A percentile compares a stretch with the other conserved stretches of the same genome.
phyloP scores from a whole-genome alignment of 64 coral and sea anemone genomes.

The Pocillopora verrucosa region DNA sequence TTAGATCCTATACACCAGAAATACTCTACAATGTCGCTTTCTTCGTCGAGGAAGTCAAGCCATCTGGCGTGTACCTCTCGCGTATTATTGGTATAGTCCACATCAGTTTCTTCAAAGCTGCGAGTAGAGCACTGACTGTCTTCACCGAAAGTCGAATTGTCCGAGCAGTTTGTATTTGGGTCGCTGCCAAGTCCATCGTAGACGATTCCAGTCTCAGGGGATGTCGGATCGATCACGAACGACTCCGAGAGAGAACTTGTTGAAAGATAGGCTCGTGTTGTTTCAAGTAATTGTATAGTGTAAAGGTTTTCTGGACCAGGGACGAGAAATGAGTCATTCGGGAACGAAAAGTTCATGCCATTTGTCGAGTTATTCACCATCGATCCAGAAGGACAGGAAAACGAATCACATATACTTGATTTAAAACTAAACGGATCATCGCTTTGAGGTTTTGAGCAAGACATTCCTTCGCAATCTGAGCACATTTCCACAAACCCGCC shows the following conservation, averaged over 20 bases:
- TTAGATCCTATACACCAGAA: slow-evolving; percentile 91
- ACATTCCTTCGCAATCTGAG: slow-evolving; percentile 22
- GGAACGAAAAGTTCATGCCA: not conserved
- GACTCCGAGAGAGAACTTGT: slow-evolving; percentile 40
- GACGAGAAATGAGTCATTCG: slow-evolving; percentile 55
- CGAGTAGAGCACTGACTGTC: slow-evolving; percentile 92
- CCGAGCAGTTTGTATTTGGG: slow-evolving; percentile 70
- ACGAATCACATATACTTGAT: slow-evolving; percentile 42
- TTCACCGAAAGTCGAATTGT: slow-evolving; percentile 80
- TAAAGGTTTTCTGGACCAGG: slow-evolving; percentile 74
- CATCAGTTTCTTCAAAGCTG: slow-evolving; percentile 89
- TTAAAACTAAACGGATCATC: slow-evolving; percentile 37
- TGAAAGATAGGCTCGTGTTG: slow-evolving; percentile 64
- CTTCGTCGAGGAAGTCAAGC: slow-evolving; percentile 92
- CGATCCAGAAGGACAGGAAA: slow-evolving; percentile 18
- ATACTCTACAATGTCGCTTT: slow-evolving; percentile 87
- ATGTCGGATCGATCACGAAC: slow-evolving; percentile 76
- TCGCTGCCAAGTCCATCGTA: slow-evolving; percentile 95
- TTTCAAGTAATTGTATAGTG: slow-evolving; percentile 65
- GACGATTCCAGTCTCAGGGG: slow-evolving; percentile 66
- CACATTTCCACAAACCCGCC: slow-evolving; percentile 67
- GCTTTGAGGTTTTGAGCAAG: slow-evolving; percentile 26
- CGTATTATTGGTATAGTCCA: slow-evolving; percentile 91
- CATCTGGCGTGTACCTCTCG: slow-evolving; percentile 81
- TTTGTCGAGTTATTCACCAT: slow-evolving; percentile 23